Evolutionary conservation across 2,888 invertebrate genomes (phyloP), one percentile per base, ranked within the genome.

Genomic region (Drosophila birchii): DNA sequence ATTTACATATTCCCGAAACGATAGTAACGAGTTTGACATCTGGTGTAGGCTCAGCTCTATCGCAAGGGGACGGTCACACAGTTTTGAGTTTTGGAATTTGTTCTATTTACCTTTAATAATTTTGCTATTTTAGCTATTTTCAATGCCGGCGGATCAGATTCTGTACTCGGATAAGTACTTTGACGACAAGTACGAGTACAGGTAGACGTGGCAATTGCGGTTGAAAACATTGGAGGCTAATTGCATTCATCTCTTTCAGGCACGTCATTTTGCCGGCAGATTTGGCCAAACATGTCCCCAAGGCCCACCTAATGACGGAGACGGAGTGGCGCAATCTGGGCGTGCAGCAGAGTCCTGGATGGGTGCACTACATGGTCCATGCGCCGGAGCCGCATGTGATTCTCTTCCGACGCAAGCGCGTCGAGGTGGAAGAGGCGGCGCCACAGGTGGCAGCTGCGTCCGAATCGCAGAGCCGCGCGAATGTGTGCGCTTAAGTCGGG

Each of bases 311-410:
- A 54, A 97, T 98, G 97, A 96, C 97, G 0, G 98, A 98, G 93
- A 95, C 96, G 0, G 98, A 98, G 92, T 98, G 98, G 98, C 94
- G 98, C 71, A 97, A 97, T 92, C 94, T 98, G 2, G 98, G 98
- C 0, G 97, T 98, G 0, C 98, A 98, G 91, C 98, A 98, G 92
- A 97, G 97, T 90, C 97, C 97, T 0, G 96, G 96, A 55, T 97
- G 96, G 96, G 86, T 92, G 1, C 92, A 92, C 69, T 92, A 92
- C 49, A 92, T 92, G 97, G 95, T 97, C 79, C 98, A 98, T 91
- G 95, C 95, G 23, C 98, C 98, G 44, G 98, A 98, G 90, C 98
- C 97, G 0, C 97, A 98, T 89, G 96, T 98, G 1, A 93, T 98
- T 66, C 93, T 98, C 29, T 98, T 98, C 91, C 93, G 97, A 34